Evolutionary conservation across 2,797 vertebrate genomes (phyloP), one percentile per base, ranked within the genome.

Genomic region (Oryzias dopingdopingensis): DNA sequence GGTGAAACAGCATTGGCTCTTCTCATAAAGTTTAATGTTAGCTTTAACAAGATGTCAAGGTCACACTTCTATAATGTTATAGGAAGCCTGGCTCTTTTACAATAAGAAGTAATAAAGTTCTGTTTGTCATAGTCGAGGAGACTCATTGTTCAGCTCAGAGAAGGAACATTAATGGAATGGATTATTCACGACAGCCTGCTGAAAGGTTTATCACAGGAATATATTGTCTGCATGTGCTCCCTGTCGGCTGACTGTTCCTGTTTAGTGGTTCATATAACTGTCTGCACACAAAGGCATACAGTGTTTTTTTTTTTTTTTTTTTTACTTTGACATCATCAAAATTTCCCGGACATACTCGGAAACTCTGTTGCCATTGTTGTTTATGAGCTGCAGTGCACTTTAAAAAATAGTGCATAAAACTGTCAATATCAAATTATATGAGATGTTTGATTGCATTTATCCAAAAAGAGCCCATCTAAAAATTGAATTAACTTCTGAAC

Each of bases 21-120:
- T 61, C 69, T 62, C 84, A 74, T 89, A 88, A 90, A 83, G 85
- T 88, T 87, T 87, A 86, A 87, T 80, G 76, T 80, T 64, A 55
- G 71, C 81, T 80, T 78, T 86, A 86, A 88, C 77, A 83, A 83
- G 85, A 89, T 86, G 85, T 87, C 87, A 90, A 90, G 87, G 88
- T 89, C 87, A 76, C 14, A 44, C 65, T 46, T 76, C 70, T 67
- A 59, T 82, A 76, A 80, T 79, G 76, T 79, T 83, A 80, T 74
- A 78, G 79, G 76, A 81, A 76, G 63, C 59, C 66, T 1, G 50
- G 64, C 74, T 68, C 57, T 79, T 65, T 76, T 70, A 74, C 82
- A 83, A 79, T 72, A 62, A 56, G 52, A 74, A 76, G 83, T 77
- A 77, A 85, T 87, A 81, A 79, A 82, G 80, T 81, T 85, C 71